Conservation (phyloP, 2,113 vertebrate species). For the Eclectus roratus region DNA sequence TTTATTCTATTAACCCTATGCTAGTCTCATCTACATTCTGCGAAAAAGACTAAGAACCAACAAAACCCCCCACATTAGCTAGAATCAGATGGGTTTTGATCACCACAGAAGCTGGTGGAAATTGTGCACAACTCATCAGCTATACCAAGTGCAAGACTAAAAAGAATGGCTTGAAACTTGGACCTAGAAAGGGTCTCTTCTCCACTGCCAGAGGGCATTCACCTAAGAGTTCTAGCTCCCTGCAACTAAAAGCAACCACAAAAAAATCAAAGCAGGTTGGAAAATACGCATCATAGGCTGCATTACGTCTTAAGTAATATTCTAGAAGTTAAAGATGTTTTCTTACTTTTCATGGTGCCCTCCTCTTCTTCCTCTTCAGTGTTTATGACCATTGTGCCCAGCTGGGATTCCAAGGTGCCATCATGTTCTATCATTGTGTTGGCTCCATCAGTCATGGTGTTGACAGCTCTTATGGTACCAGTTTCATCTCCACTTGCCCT, state of each 20-base stretch:
- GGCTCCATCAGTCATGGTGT: conserved; percentile 73
- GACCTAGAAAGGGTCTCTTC: neutral
- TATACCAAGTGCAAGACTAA: neutral
- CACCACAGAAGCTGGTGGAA: neutral
- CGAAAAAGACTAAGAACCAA: neutral
- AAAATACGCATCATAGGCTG: neutral
- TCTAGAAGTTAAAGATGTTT: neutral
- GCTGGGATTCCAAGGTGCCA: conserved; percentile 81
- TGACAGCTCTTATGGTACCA: conserved; percentile 83
- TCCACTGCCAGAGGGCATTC: neutral
- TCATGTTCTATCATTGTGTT: conserved; percentile 85
- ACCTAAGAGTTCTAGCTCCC: neutral
- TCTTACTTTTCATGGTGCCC: conserved; percentile 93
- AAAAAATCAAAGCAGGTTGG: neutral
- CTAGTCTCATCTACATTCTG: neutral
- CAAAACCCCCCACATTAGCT: neutral
- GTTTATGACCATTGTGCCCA: conserved; percentile 97
- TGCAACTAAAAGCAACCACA: neutral
- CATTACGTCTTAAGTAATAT: neutral
- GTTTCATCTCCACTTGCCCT: conserved; percentile 77
- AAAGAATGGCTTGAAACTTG: neutral
- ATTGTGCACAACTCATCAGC: neutral
- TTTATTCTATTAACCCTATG: neutral
- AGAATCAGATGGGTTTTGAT: neutral
- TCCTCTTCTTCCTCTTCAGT: conserved; percentile 86